A percentile compares a stretch with the other conserved stretches of the same genome.
Evolutionary conservation across 2,113 vertebrate genomes (phyloP).

Genomic region (Lynx canadensis): DNA sequence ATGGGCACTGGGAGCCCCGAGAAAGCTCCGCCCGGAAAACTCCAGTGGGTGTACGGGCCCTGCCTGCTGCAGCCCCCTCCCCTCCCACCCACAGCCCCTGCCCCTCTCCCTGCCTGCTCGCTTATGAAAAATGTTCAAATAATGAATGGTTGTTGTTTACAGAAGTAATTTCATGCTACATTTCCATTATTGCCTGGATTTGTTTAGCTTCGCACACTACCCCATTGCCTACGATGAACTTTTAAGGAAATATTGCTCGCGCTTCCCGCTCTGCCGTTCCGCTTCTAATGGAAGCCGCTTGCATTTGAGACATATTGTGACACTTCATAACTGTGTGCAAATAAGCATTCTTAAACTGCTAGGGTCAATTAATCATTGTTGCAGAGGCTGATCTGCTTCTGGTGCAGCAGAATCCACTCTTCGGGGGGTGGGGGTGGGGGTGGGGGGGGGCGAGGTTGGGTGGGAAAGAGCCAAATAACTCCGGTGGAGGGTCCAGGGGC

Average conservation of each 20-base stretch:
- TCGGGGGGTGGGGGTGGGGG: not conserved
- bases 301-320: conserved; percentile 89
- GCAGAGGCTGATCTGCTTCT: conserved; percentile 74
- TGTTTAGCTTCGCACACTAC: conserved; percentile 95
- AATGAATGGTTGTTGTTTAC: conserved; percentile 99
- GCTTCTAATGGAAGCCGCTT: conserved; percentile 86
- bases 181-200: conserved; percentile 99
- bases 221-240: conserved; percentile 91
- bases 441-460: not conserved
- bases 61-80: conserved; percentile 36
- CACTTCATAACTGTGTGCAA: conserved; percentile 88
- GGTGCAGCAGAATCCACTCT: not conserved
- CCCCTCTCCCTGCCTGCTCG: conserved; percentile 84
- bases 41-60: conserved; percentile 47
- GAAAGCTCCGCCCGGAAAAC: conserved; percentile 38
- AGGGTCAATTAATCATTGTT: conserved; percentile 89
- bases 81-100: not conserved
- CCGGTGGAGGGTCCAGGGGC: not conserved
- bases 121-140: conserved; percentile 95
- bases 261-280: conserved; percentile 84
- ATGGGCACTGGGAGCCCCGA: conserved; percentile 46
- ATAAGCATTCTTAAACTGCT: conserved; percentile 90
- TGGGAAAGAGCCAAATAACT: not conserved
- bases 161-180: conserved; percentile 99
- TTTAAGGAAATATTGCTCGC: conserved; percentile 91